Conservation (phyloP, 1,140 invertebrate genomes). For the Neotoxoptera formosana region DNA sequence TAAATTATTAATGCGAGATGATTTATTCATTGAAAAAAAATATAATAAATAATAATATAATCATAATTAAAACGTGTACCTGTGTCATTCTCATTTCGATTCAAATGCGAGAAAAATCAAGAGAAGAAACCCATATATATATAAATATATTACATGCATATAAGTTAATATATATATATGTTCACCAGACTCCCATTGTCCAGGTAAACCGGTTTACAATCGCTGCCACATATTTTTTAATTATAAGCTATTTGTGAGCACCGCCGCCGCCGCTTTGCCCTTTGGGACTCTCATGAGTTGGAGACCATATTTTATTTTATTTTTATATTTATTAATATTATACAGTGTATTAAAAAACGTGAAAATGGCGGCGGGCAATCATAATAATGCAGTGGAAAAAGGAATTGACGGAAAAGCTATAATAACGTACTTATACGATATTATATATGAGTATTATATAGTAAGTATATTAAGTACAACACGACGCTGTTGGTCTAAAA, state of each 20-base stretch:
- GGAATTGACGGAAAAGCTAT: background rate
- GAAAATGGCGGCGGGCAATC: constrained; percentile 45
- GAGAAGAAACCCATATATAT: background rate
- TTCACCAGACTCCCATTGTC: constrained; percentile 51
- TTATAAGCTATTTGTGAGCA: constrained; percentile 47
- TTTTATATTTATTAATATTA: constrained; percentile 38
- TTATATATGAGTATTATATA: background rate
- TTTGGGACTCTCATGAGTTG: constrained; percentile 38
- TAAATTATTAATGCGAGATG: background rate
- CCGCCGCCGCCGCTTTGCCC: constrained; percentile 34
- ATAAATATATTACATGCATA: background rate
- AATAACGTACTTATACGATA: constrained; percentile 10
- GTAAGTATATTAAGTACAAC: constrained; percentile 21
- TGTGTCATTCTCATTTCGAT: constrained; percentile 24
- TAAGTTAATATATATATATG: background rate
- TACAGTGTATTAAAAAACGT: background rate
- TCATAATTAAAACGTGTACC: constrained; percentile 18
- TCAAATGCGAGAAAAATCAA: constrained; percentile 27
- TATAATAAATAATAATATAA: background rate
- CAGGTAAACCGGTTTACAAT: constrained; percentile 49
- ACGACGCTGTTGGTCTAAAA: constrained; percentile 45
- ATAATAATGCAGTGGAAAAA: constrained; percentile 16
- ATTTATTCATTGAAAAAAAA: constrained; percentile 1
- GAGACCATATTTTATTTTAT: constrained; percentile 47
- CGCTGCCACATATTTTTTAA: constrained; percentile 52